Evolutionary conservation across 2,888 invertebrate species (phyloP), one percentile per base, ranked within the genome.

Genomic region (Hirudinaria manillensis): DNA sequence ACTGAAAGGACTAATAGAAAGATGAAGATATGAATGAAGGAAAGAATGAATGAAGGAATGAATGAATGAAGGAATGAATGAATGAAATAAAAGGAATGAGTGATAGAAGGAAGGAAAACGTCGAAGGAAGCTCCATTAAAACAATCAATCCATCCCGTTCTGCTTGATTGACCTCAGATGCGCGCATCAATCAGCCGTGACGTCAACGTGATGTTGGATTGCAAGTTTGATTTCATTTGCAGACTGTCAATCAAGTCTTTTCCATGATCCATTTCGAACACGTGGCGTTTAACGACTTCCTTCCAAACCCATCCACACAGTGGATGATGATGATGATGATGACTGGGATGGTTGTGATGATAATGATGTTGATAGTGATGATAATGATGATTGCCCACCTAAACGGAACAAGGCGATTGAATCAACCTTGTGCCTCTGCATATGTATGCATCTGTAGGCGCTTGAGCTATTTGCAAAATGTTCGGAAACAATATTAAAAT

Each of bases 311-410:
- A 45, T 45, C 45, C 45, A 7, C 13, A 16, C 13, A 45, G 16
- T 10, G 10, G 36, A 36, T 36, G 36, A 36, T 36, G 36, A 36
- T 36, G 36, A 36, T 36, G 36, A 10, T 36, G 45, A 45, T 45
- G 45, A 45, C 16, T 10, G 10, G 55, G 72, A 51, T 56, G 56
- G 67, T 75, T 75, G 76, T 67, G 76, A 76, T 75, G 76, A 76
- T 67, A 75, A 76, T 76, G 74, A 76, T 75, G 68, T 70, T 76
- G 56, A 72, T 74, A 67, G 70, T 70, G 67, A 36, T 67, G 74
- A 74, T 70, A 67, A 74, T 32, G 34, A 29, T 53, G 45, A 45
- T 16, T 45, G 3, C 61, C n/a, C 29, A 61, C 61, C 61, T 29
- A 61, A 61, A 6, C 29, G 61, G 61, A 61, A 61, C 61, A 61